Evolutionary conservation across 2,888 invertebrate species (phyloP).

Genomic region (Drosophila putrida): DNA sequence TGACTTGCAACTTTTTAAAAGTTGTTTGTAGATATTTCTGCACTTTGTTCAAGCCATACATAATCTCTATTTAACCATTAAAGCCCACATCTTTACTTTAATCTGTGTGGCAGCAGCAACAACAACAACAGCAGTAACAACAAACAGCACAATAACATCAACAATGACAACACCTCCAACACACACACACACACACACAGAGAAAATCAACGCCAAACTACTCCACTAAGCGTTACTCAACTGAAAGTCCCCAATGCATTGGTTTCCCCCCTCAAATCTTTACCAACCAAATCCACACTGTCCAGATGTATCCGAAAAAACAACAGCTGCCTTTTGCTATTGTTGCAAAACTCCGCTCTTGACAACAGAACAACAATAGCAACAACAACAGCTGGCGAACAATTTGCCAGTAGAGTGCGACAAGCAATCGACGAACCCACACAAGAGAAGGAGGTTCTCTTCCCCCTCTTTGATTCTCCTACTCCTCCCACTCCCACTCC

Average conservation of each 20-base stretch:
- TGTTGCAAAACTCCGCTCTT: slow-evolving; percentile 47
- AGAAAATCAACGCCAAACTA: slow-evolving; percentile 44
- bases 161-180: slow-evolving; percentile 52
- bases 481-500: not conserved
- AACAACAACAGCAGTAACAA: slow-evolving; percentile 10
- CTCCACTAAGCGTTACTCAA: slow-evolving; percentile 38
- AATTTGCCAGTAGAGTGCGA: slow-evolving; percentile 68
- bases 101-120: slow-evolving; percentile 27
- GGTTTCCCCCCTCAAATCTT: not conserved
- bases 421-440: slow-evolving; percentile 48
- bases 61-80: not conserved
- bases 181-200: slow-evolving; percentile 34
- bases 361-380: slow-evolving; percentile 41
- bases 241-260: slow-evolving; percentile 29
- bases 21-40: not conserved
- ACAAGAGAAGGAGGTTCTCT: not conserved
- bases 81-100: slow-evolving; percentile 20
- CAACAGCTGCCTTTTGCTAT: slow-evolving; percentile 49
- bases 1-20: no score
- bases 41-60: not conserved
- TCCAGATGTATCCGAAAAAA: slow-evolving; percentile 37
- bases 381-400: slow-evolving; percentile 48
- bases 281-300: slow-evolving; percentile 9
- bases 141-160: slow-evolving; percentile 34
- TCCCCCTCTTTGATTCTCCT: not conserved